Evolutionary conservation across 2,113 vertebrate genomes (phyloP), one percentile per base, ranked within the genome.

Genomic region (Monarcha castaneiventris): DNA sequence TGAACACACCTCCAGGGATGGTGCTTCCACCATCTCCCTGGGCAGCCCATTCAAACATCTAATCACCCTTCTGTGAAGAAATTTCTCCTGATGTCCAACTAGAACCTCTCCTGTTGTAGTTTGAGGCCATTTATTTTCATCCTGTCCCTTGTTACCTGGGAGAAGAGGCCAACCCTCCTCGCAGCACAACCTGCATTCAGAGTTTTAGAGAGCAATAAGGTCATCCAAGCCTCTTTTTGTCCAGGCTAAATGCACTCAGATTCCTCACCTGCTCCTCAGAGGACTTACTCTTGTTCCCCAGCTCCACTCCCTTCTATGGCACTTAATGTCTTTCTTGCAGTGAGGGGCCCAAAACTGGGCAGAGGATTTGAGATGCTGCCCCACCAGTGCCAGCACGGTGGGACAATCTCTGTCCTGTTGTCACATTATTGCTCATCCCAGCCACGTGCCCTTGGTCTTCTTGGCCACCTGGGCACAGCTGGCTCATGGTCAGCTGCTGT

Each of bases 341-440:
- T 26, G 44, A 49, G 11, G 9, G 35, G 9, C 6, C 26, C 43
- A 64, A 49, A 63, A 22, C 14, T 32, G 26, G 18, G 43, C 15
- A 37, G 35, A 23, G 10, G 9, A 43, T 21, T 43, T 0, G 1
- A 56, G 32, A 5, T 27, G 18, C 9, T 20, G 35, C 5, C 26
- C 12, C 49, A 56, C 4, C 35, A 26, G 14, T 18, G 43, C 30
- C 2, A 35, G 43, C 15, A 80, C 18, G 51, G 32, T 1, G 23
- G 7, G 26, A 32, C 0, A 0, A 16, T 35, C 41, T 21, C 56
- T 51, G 43, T 32, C 26, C 32, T 64, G 20, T 21, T 64, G 35
- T 12, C 32, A 16, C 17, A 11, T 22, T 56, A 1, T 4, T 37
- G 26, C 43, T 35, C 4, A 35, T 23, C 7, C 20, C 16, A 13